Evolutionary conservation across 2,888 invertebrate genomes (phyloP).

Genomic region (Rhyacophila evoluta): DNA sequence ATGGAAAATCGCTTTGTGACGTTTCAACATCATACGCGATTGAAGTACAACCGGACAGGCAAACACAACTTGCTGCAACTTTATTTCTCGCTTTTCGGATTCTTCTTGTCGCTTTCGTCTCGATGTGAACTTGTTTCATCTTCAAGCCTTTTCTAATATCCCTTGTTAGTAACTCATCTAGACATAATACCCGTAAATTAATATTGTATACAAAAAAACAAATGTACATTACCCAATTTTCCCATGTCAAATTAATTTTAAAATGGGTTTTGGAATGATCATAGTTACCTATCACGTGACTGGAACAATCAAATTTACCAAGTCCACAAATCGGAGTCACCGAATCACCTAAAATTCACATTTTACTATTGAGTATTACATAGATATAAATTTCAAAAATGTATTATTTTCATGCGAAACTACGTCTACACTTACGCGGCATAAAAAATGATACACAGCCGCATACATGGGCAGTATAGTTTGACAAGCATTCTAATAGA

Average conservation of each 20-base stretch:
- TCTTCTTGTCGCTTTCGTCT: background rate
- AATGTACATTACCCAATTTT: too few species aligned
- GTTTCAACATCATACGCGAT: background rate
- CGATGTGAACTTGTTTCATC: background rate
- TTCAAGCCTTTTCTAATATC: background rate
- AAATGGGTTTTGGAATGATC: too few species aligned
- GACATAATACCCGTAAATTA: too few species aligned
- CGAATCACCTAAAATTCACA: slow-evolving; percentile 51
- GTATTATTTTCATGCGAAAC: background rate
- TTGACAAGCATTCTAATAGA: slow-evolving; percentile 56
- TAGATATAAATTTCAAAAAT: slow-evolving; percentile 5
- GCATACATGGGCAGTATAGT: slow-evolving; percentile 55
- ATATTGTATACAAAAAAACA: too few species aligned
- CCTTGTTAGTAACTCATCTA: background rate
- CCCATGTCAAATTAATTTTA: too few species aligned
- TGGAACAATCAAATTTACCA: slow-evolving; percentile 58
- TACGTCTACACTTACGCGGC: slow-evolving; percentile 56
- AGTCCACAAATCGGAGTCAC: slow-evolving; percentile 59
- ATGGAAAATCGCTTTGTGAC: background rate
- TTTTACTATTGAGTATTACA: too few species aligned
- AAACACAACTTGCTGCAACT: background rate
- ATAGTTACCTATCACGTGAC: too few species aligned
- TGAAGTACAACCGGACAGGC: background rate
- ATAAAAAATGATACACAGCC: slow-evolving; percentile 56
- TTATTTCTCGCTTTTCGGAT: background rate